Percentiles rank a stretch among this genome's conserved stretches.
Conservation (phyloP, 1,140 invertebrate genomes). For the Trypoxylus dichotomus region DNA sequence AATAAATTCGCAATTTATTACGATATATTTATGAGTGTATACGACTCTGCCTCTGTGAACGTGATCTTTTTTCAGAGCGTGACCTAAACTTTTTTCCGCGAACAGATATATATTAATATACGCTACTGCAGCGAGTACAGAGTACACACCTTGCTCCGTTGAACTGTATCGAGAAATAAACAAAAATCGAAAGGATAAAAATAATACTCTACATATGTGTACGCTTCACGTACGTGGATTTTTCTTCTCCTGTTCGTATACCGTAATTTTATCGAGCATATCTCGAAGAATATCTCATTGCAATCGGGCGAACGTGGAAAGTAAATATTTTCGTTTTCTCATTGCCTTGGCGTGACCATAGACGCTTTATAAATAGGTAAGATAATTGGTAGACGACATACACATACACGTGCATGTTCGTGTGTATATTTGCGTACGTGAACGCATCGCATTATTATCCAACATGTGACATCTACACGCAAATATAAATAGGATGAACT, state of each 20-base stretch:
- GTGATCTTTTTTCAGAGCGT: neutral
- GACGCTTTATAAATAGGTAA: slow-evolving; percentile 11
- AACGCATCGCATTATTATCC: slow-evolving; percentile 16
- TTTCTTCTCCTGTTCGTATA: neutral
- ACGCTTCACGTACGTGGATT: neutral
- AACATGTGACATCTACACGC: slow-evolving; percentile 2
- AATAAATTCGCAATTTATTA: neutral
- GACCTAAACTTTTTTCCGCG: slow-evolving; percentile 5
- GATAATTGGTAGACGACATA: neutral
- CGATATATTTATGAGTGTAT: neutral
- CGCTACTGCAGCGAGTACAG: neutral
- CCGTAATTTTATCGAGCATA: neutral
- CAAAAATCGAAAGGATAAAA: neutral
- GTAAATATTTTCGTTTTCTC: slow-evolving; percentile 24
- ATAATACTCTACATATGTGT: neutral
- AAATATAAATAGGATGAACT: slow-evolving; percentile 8
- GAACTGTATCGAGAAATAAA: neutral
- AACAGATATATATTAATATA: neutral
- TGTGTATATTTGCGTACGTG: slow-evolving; percentile 5
- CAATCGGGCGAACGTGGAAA: neutral
- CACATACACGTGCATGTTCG: neutral
- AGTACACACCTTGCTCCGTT: neutral
- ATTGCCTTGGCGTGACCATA: slow-evolving; percentile 12
- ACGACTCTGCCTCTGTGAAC: neutral
- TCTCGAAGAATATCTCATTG: slow-evolving; percentile 9